phyloP scores from a whole-genome alignment of 2,113 vertebrate species.

The Dasyprocta punctata region DNA sequence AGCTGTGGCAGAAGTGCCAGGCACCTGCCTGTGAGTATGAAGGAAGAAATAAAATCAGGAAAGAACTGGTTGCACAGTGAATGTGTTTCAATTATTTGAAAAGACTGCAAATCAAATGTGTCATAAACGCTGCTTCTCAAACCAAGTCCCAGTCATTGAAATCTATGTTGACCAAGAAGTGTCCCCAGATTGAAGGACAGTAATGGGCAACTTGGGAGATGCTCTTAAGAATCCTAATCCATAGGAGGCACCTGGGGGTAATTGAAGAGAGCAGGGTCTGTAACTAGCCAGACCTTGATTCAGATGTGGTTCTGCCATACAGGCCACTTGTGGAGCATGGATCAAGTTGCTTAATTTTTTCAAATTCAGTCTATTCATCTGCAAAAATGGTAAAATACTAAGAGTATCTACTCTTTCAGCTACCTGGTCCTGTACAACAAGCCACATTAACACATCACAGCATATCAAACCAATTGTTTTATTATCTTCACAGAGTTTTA shows the following conservation, averaged over 20 bases:
- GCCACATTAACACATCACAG: neutral
- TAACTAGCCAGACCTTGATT: neutral
- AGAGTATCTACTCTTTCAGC: neutral
- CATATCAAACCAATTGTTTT: neutral
- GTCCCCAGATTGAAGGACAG: neutral
- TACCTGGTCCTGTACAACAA: neutral
- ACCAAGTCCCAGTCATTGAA: neutral
- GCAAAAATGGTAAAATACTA: neutral
- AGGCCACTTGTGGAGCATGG: neutral
- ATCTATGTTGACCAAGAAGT: neutral
- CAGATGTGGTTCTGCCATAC: neutral
- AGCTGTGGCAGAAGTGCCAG: constrained; percentile 51
- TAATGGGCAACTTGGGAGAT: neutral
- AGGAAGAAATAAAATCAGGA: constrained; percentile 60
- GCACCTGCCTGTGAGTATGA: constrained; percentile 38
- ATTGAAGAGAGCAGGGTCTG: neutral
- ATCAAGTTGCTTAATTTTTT: constrained; percentile 1
- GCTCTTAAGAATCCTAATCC: neutral
- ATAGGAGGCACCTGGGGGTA: neutral
- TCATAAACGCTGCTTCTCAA: constrained; percentile 51
- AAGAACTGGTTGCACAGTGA: constrained; percentile 43
- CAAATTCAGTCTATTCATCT: constrained; percentile 19
- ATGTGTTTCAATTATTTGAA: constrained; percentile 66
- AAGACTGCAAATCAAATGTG: constrained; percentile 53
- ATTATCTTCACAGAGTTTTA: neutral